These are phyloP conservation scores for Atta texana DNA, from an alignment of 1,140 invertebrate genomes.

Conservation along the genomic window DNA sequence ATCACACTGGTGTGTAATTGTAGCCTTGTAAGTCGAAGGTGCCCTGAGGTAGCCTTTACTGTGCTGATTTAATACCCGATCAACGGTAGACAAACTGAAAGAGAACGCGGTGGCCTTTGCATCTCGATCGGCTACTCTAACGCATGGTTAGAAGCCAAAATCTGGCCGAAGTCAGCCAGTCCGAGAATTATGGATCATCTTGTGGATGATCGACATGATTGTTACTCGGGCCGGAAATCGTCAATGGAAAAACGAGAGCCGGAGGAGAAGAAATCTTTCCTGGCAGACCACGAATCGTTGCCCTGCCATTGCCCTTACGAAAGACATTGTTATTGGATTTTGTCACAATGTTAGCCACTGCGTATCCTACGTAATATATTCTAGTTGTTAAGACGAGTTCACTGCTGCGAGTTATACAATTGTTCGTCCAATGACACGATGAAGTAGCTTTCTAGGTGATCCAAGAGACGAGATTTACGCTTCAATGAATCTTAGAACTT, in stretches of 20 bases:
- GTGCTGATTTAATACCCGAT: slow-evolving; percentile 49
- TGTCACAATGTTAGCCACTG: slow-evolving; percentile 45
- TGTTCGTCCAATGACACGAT: slow-evolving; percentile 11
- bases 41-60: neutral
- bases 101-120: slow-evolving; percentile 15
- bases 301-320: slow-evolving; percentile 10
- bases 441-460: slow-evolving; percentile 5
- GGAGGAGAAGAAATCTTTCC: neutral
- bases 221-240: slow-evolving; percentile 76
- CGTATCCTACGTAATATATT: slow-evolving; percentile 30
- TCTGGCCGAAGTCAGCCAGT: slow-evolving; percentile 65
- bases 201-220: slow-evolving; percentile 69
- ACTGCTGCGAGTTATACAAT: neutral
- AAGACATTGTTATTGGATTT: slow-evolving; percentile 29
- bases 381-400: slow-evolving; percentile 30
- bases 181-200: slow-evolving; percentile 74
- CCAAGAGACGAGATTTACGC: slow-evolving; percentile 11
- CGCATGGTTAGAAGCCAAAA: slow-evolving; percentile 34
- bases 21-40: neutral
- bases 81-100: slow-evolving; percentile 25
- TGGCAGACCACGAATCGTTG: neutral
- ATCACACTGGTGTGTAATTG: slow-evolving; percentile 87
- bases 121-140: neutral
- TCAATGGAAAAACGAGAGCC: slow-evolving; percentile 1
- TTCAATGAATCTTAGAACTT: slow-evolving; percentile 33